Evolutionary conservation across 2,113 vertebrate species (phyloP).

Genomic region (Centrocercus urophasianus): DNA sequence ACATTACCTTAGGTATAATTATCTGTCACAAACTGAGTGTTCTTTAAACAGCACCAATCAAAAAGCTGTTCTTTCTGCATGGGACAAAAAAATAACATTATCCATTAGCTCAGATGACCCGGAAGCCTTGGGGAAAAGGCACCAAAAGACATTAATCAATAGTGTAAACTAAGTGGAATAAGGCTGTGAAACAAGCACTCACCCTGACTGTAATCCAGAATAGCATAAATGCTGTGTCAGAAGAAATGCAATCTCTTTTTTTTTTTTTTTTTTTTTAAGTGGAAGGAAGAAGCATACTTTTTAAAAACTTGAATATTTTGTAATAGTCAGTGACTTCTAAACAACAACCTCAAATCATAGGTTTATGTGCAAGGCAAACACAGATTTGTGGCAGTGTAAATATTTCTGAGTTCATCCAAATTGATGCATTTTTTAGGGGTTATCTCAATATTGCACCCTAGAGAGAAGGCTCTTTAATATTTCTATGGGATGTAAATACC

Average conservation of each 20-base stretch:
- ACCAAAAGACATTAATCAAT: not conserved
- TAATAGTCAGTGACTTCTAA: not conserved
- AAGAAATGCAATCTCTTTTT: not conserved
- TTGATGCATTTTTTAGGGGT: not conserved
- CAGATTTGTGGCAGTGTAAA: not conserved
- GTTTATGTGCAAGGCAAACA: not conserved
- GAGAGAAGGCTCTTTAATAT: not conserved
- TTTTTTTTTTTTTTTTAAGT: not conserved
- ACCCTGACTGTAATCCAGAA: not conserved
- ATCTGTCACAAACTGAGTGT: not conserved
- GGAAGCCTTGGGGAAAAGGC: not conserved
- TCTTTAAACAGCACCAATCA: not conserved
- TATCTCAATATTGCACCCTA: not conserved
- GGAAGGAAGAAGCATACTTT: not conserved
- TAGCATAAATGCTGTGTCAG: not conserved
- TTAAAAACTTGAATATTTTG: not conserved
- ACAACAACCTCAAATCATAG: not conserved
- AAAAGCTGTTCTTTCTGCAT: not conserved
- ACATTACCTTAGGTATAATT: not conserved
- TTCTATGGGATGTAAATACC: not conserved
- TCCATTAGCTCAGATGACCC: not conserved
- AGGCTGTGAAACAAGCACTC: not conserved
- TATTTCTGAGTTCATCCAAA: not conserved
- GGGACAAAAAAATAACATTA: not conserved
- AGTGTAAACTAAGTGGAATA: not conserved